phyloP scores from a whole-genome alignment of 2,113 vertebrate genomes.

The western clawed frog (Xenopus tropicalis) region UCB_Xtro_10.0 CM004447.2:17183001-17183500 shows the following conservation, averaged over 20 bases:
- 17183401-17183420: too few species aligned
- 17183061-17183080: slow-evolving; percentile 5
- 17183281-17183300: too few species aligned
- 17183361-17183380: background rate
- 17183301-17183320: too few species aligned
- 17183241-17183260: background rate
- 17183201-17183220: background rate
- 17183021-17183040: background rate
- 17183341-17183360: too few species aligned
- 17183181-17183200: slow-evolving; percentile 1
- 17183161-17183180: slow-evolving; percentile 5
- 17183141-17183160: background rate
- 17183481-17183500: too few species aligned
- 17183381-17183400: background rate
- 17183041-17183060: slow-evolving; percentile 28
- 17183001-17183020: background rate
- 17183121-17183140: slow-evolving; percentile 10
- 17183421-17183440: background rate
- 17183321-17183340: too few species aligned
- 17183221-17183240: background rate
- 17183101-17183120: slow-evolving; percentile 31
- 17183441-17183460: background rate
- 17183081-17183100: slow-evolving; percentile 23
- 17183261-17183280: background rate
- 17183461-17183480: too few species aligned